These are phyloP conservation scores for Eulemur coronatus DNA, from an alignment of 2,797 vertebrate genomes.

Conservation along the genomic window DNA sequence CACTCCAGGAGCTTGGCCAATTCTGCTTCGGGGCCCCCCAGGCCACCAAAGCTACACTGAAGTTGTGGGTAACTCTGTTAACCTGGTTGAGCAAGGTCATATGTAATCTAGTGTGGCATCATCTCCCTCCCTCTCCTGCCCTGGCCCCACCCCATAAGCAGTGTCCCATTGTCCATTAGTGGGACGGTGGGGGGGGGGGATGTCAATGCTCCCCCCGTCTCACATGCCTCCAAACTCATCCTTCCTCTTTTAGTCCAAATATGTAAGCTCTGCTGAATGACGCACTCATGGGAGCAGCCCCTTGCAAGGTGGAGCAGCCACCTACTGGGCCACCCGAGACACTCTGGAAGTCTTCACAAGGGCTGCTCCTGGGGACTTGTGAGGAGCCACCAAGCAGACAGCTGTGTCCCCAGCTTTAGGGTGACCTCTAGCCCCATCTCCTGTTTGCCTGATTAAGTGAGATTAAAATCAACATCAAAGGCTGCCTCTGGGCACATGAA, in stretches of 20 bases:
- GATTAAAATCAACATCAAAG: constrained; percentile 46
- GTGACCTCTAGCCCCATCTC: background rate
- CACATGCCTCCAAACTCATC: background rate
- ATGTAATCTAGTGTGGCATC: rapidly evolving
- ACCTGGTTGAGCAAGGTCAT: background rate
- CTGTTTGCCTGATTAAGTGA: constrained; percentile 48
- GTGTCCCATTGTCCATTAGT: background rate
- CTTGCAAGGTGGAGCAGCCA: background rate
- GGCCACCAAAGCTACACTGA: background rate
- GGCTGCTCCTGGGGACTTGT: background rate
- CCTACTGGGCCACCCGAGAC: background rate
- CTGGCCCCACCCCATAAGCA: too few relatives aligned
- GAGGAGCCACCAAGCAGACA: background rate
- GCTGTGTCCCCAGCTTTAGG: background rate
- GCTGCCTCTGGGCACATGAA: background rate
- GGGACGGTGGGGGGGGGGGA: rapidly evolving
- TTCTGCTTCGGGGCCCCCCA: background rate
- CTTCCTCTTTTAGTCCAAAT: background rate
- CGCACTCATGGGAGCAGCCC: too few relatives aligned
- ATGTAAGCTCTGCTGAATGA: rapidly evolving
- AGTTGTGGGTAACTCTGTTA: background rate
- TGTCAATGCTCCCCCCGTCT: rapidly evolving
- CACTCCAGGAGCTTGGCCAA: background rate
- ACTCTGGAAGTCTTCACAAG: background rate
- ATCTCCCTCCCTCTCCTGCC: background rate